Conservation (phyloP, 2,888 invertebrate species). For the Lycophotia porphyrea region DNA sequence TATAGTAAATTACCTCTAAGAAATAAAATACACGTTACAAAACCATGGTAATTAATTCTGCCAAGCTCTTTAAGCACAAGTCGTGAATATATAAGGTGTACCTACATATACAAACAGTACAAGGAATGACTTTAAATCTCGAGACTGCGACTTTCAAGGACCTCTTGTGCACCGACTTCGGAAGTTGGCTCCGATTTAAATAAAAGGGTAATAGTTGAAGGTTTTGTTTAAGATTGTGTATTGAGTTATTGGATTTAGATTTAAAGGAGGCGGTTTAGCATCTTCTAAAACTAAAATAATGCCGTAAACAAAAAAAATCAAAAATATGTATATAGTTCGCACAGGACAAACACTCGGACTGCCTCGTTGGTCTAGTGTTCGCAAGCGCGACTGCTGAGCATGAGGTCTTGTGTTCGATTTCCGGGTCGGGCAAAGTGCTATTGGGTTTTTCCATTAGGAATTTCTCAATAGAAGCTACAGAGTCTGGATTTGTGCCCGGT, state of each 20-base stretch:
- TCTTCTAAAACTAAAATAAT: background rate
- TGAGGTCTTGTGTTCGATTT: too few species aligned
- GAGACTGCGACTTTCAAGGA: slow-evolving; percentile 31
- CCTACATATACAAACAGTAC: slow-evolving; percentile 4
- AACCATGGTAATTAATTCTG: slow-evolving; percentile 54
- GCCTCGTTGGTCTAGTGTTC: too few species aligned
- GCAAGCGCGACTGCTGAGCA: too few species aligned
- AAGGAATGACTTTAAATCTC: slow-evolving; percentile 33
- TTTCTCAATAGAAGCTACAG: too few species aligned
- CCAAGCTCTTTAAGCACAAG: slow-evolving; percentile 16
- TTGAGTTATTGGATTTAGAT: background rate
- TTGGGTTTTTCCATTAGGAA: too few species aligned
- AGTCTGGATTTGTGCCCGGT: too few species aligned
- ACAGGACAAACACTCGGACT: too few species aligned
- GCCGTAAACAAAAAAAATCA: too few species aligned
- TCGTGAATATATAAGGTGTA: slow-evolving; percentile 35
- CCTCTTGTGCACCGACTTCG: slow-evolving; percentile 13
- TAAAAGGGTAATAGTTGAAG: slow-evolving; percentile 3
- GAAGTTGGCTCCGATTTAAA: slow-evolving; percentile 38
- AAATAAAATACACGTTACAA: slow-evolving; percentile 32
- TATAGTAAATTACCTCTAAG: slow-evolving; percentile 7
- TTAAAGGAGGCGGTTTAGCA: background rate
- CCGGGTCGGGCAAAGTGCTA: too few species aligned
- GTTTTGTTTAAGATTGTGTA: background rate
- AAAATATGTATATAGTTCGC: too few species aligned